These are phyloP conservation scores for Taurulus bubalis DNA, from an alignment of 2,113 vertebrate genomes.

Conservation along the genomic window DNA sequence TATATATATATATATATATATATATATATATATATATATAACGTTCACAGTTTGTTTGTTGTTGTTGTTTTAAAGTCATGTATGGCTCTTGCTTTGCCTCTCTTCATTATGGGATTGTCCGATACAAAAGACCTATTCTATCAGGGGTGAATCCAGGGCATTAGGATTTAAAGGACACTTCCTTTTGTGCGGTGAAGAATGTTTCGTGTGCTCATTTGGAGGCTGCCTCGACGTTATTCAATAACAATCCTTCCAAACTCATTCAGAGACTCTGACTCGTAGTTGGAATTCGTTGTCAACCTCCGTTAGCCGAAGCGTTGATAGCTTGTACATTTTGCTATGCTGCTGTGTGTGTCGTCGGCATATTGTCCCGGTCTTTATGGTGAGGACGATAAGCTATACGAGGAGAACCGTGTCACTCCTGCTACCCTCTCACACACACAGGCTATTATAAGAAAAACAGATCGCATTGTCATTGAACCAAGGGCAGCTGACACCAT, in stretches of 20 bases:
- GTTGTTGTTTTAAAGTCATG: neutral
- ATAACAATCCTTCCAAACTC: constrained; percentile 19
- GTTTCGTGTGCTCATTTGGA: constrained; percentile 28
- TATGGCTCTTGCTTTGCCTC: constrained; percentile 46
- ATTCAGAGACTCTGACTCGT: neutral
- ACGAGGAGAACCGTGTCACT: neutral
- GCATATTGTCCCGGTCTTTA: constrained; percentile 30
- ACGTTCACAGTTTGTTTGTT: constrained; percentile 62
- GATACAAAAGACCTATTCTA: constrained; percentile 34
- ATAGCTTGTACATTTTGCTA: constrained; percentile 25
- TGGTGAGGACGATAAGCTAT: neutral
- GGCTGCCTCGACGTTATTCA: constrained; percentile 6
- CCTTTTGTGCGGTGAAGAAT: constrained; percentile 1
- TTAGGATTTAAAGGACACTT: constrained; percentile 22
- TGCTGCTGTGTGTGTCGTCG: constrained; percentile 30
- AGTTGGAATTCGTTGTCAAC: constrained; percentile 19
- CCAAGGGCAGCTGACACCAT: neutral
- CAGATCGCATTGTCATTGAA: neutral
- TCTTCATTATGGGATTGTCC: constrained; percentile 43
- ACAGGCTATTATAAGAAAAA: constrained; percentile 4
- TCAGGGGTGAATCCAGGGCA: constrained; percentile 13
- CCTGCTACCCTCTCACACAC: neutral
- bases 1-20: constrained; percentile 35
- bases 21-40: constrained; percentile 33
- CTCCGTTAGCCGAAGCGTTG: neutral